Base-by-base conservation (phyloP, 2,113 vertebrate genomes). In the Bujurquina vittata region DNA sequence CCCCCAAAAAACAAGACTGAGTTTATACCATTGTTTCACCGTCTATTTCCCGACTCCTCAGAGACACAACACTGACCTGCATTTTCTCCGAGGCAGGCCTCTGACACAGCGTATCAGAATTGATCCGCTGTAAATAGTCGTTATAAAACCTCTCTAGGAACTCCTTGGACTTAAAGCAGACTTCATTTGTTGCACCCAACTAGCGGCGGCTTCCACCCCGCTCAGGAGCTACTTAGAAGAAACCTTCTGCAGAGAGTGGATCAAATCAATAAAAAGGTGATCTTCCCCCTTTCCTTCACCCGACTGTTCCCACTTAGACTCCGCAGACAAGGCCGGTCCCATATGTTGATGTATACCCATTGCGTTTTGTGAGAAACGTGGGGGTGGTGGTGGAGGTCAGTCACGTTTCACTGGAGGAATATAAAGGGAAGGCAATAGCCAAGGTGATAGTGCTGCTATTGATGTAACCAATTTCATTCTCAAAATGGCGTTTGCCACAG, bases 381-480 rank as follows among this genome's bases (percentile, higher is more conserved):
- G 80, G 85, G 87, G 84, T 20, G 85, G 84, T 1, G 84, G 79
- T 59, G 87, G 91, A 87, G 93, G 92, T 91, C 91, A 91, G 93
- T 93, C 93, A 86, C 84, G 89, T 95, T 92, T 86, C 91, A 79
- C 88, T 80, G 87, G 88, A 91, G 91, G 93, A 94, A 94, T 92
- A 94, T 92, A 93, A 92, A 93, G 87, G 92, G 88, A 92, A 92
- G 89, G 91, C 93, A 94, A 94, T 93, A 92, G 93, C 91, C 88
- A 84, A 92, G 94, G 94, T 93, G 94, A 95, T 94, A 93, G 92
- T 79, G 80, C 84, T 55, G 86, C 94, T 94, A 93, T 94, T 95
- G 93, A 93, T 93, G 93, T 93, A 94, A 94, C 94, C 93, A 94
- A 94, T 94, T 94, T 93, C 94, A 92, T 92, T 94, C 91, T 94